Evolutionary conservation across 2,888 invertebrate genomes (phyloP).

Genomic region (Clitarchus hookeri): DNA sequence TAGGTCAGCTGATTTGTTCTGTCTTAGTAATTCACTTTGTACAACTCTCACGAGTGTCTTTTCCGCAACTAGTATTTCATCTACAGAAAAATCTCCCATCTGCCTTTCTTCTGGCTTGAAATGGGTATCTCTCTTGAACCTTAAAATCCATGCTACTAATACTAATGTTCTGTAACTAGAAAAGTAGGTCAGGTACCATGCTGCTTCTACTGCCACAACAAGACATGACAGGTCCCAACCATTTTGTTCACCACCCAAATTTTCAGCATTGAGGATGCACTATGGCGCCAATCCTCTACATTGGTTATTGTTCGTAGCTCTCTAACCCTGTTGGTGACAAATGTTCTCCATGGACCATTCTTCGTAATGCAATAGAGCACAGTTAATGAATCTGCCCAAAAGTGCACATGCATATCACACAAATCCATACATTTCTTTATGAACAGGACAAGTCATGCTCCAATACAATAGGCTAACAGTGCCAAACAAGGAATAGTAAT

Average conservation of each 20-base stretch:
- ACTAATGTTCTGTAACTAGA: background rate
- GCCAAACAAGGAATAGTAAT: slow-evolving; percentile 43
- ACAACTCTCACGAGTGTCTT: no score
- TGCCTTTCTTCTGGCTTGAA: background rate
- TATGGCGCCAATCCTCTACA: slow-evolving; percentile 40
- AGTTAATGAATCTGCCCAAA: slow-evolving; percentile 41
- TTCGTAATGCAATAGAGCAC: slow-evolving; percentile 41
- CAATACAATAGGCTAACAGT: slow-evolving; percentile 43
- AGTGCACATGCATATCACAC: slow-evolving; percentile 18
- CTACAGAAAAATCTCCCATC: no score
- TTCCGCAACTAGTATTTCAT: no score
- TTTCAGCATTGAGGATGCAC: background rate
- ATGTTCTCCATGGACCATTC: slow-evolving; percentile 42
- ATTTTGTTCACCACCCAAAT: background rate
- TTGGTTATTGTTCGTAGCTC: slow-evolving; percentile 32
- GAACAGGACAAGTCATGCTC: slow-evolving; percentile 23
- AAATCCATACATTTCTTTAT: background rate
- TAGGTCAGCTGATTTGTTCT: background rate
- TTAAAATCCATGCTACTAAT: background rate
- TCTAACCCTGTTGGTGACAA: slow-evolving; percentile 41
- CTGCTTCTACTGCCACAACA: no score
- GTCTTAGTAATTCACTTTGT: background rate
- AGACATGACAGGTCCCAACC: background rate
- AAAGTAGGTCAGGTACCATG: background rate
- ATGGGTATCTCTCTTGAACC: background rate